Percentiles rank a stretch among this genome's conserved stretches.
Evolutionary conservation across 2,113 vertebrate species (phyloP).

Genomic region (Oryzias woworae): DNA sequence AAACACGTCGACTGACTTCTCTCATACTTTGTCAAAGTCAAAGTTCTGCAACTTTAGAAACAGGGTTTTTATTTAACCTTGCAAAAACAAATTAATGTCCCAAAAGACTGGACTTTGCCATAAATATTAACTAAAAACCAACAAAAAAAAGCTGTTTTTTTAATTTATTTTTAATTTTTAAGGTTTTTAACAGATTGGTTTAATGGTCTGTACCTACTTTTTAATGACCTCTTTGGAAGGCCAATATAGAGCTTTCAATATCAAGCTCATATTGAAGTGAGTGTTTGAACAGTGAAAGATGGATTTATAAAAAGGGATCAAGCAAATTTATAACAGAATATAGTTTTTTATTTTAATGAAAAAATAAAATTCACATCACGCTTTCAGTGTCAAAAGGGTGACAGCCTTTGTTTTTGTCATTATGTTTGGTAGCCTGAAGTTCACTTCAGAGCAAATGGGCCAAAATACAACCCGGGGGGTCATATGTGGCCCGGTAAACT

Average conservation of each 20-base stretch:
- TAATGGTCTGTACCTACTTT: slow-evolving; percentile 24
- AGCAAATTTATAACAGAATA: not conserved
- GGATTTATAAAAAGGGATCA: not conserved
- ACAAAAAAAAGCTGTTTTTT: not conserved
- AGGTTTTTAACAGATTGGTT: slow-evolving; percentile 4
- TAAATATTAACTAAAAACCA: not conserved
- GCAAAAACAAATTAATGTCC: slow-evolving; percentile 22
- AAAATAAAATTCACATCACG: too few relatives aligned
- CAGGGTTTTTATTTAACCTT: slow-evolving; percentile 1
- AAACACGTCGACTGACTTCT: slow-evolving; percentile 62
- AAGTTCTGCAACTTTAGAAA: slow-evolving; percentile 57
- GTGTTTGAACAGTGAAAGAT: not conserved
- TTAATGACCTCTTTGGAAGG: slow-evolving; percentile 12
- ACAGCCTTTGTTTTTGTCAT: too few relatives aligned
- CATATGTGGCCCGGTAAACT: too few relatives aligned
- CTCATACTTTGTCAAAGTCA: slow-evolving; percentile 71
- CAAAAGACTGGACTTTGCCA: too few relatives aligned
- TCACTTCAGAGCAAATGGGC: not conserved
- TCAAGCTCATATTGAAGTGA: slow-evolving; percentile 32
- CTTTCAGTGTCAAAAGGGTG: too few relatives aligned
- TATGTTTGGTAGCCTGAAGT: not conserved
- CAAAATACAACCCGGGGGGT: too few relatives aligned
- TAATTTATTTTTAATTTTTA: slow-evolving; percentile 18
- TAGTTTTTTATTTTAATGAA: too few relatives aligned
- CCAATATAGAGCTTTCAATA: slow-evolving; percentile 21